Evolutionary conservation across 2,888 invertebrate species (phyloP).

Genomic region (Lepidocyrtinus sp.): DNA sequence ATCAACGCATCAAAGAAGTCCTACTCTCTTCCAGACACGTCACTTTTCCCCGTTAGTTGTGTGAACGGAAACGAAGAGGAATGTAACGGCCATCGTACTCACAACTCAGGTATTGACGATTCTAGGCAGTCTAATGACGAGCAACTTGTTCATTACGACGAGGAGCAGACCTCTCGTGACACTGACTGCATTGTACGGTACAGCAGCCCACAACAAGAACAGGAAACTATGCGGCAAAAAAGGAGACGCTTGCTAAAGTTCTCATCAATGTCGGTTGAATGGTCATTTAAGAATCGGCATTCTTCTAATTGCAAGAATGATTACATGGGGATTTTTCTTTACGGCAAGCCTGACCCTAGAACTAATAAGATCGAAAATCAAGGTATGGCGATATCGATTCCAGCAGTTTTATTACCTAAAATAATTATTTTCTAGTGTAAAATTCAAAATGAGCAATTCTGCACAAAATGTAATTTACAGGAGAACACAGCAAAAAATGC

Average conservation of each 20-base stretch:
- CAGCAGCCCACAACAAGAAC: slow-evolving; percentile 34
- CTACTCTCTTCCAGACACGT: slow-evolving; percentile 67
- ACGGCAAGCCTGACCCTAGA: not conserved
- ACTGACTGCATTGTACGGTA: slow-evolving; percentile 24
- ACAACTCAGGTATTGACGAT: not conserved
- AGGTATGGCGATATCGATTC: no score
- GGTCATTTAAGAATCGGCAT: slow-evolving; percentile 61
- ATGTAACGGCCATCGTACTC: not conserved
- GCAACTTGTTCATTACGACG: not conserved
- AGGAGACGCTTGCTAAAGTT: slow-evolving; percentile 41
- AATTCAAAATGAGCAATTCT: not conserved
- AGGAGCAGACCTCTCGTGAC: slow-evolving; percentile 14
- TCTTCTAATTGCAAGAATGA: slow-evolving; percentile 62
- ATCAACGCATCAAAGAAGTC: slow-evolving; percentile 63
- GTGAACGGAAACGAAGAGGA: slow-evolving; percentile 49
- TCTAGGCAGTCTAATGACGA: no score
- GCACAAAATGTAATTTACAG: not conserved
- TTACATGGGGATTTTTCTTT: slow-evolving; percentile 43
- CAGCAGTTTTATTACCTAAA: not conserved
- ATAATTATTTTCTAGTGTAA: not conserved
- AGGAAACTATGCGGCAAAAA: not conserved
- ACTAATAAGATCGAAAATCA: not conserved
- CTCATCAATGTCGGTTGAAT: slow-evolving; percentile 61
- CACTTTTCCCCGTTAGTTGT: slow-evolving; percentile 64
- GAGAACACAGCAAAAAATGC: not conserved